Evolutionary conservation across 2,888 invertebrate species (phyloP).

Genomic region (Spisula subtruncata): DNA sequence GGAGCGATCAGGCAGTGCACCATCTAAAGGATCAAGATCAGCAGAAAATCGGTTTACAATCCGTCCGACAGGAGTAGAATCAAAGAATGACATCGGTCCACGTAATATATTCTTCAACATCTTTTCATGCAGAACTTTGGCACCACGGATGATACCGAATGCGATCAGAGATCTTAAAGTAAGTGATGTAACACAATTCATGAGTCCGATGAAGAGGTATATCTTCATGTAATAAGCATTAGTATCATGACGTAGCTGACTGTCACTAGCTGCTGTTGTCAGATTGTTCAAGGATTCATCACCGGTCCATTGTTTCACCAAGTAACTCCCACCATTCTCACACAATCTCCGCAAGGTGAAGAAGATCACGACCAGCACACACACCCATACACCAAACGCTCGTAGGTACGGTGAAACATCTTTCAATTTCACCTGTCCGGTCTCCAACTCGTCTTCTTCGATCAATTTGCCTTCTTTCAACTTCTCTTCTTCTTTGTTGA

Average conservation of each 20-base stretch:
- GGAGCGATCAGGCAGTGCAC: neutral
- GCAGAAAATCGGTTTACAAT: slow-evolving; percentile 83
- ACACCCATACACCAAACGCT: slow-evolving; percentile 29
- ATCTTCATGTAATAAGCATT: slow-evolving; percentile 51
- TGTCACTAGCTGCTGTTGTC: slow-evolving; percentile 38
- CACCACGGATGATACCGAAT: slow-evolving; percentile 82
- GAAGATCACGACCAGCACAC: slow-evolving; percentile 12
- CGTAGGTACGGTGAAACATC: slow-evolving; percentile 36
- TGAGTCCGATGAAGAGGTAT: slow-evolving; percentile 39
- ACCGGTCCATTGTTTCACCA: slow-evolving; percentile 49
- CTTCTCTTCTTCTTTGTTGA: slow-evolving; percentile 29
- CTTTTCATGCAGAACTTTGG: slow-evolving; percentile 83
- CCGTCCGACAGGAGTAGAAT: slow-evolving; percentile 88
- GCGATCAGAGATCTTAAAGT: slow-evolving; percentile 75
- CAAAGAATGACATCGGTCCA: slow-evolving; percentile 87
- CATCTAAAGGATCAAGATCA: slow-evolving; percentile 39
- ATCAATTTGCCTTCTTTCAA: slow-evolving; percentile 71
- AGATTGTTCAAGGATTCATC: slow-evolving; percentile 40
- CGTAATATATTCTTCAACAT: slow-evolving; percentile 80
- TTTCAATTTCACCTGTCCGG: slow-evolving; percentile 68
- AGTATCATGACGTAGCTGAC: slow-evolving; percentile 28
- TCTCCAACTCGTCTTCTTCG: slow-evolving; percentile 78
- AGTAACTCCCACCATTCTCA: slow-evolving; percentile 10
- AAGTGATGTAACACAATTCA: neutral
- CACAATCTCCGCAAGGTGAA: neutral